These are phyloP conservation scores for Perodicticus potto DNA, from an alignment of 2,797 vertebrate species.

Conservation along the genomic window DNA sequence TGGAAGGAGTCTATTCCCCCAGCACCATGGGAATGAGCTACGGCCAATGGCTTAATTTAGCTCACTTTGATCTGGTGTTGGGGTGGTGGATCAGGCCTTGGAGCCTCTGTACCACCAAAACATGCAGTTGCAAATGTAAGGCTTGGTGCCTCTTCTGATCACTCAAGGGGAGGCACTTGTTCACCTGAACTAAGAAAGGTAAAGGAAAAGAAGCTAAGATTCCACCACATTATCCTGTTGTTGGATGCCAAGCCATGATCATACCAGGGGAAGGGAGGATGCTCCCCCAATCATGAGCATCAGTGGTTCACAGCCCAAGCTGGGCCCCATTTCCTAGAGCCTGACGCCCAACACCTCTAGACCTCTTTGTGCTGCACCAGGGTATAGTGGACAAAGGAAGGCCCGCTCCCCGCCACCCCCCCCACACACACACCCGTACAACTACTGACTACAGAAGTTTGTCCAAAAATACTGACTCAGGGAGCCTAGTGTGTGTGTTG, in stretches of 20 bases:
- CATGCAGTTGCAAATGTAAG: neutral
- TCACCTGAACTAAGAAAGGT: neutral
- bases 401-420: rapidly evolving
- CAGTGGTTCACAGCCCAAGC: neutral
- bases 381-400: neutral
- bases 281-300: neutral
- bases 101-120: neutral
- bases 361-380: neutral
- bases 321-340: neutral
- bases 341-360: neutral
- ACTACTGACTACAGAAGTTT: neutral
- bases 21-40: neutral
- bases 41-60: neutral
- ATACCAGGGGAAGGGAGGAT: neutral
- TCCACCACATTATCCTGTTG: neutral
- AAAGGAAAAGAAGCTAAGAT: neutral
- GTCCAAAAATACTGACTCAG: neutral
- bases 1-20: neutral
- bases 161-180: rapidly evolving
- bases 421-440: too few species aligned
- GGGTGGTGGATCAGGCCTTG: neutral
- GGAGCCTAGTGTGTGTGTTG: neutral
- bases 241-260: neutral
- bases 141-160: neutral
- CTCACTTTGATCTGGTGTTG: neutral